Base-by-base conservation (phyloP, 2,888 invertebrate genomes). In the Drosophila fulvimacula region DNA sequence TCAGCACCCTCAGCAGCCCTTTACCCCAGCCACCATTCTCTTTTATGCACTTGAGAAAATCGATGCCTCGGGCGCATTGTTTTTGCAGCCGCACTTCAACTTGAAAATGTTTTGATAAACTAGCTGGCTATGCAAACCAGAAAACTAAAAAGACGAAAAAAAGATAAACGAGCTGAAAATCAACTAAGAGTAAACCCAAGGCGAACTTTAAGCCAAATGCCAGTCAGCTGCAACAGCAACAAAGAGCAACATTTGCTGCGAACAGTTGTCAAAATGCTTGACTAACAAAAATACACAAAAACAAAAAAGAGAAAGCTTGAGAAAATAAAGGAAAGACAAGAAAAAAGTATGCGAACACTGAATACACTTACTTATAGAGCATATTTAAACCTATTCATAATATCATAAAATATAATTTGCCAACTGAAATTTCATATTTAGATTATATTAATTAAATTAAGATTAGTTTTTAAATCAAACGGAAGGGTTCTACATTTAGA, bases 81-180 rank as follows among this genome's bases (percentile, higher is more conserved):
- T 88, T 86, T 88, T 86, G 68, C 74, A 81, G 84, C 88, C 83
- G 89, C 83, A 81, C 87, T 86, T 81, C 76, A 76, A 88, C 81
- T 88, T 84, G 81, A 86, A 85, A 82, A 83, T 88, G 88, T 84
- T 84, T 86, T 83, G 81, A 88, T 83, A 83, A 88, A 83, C 87
- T 87, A 76, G 79, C 79, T 79, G 60, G 63, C 71, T 76, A 85
- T 80, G 86, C 83, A 82, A 85, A 83, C 63, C 53, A 68, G 57
- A 68, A 48, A 70, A 62, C 42, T 53, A 17, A 30, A 30, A 51
- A 34, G 21, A 34, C 15, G 7, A 32, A 27, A 58, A 38, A 10
- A 32, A 13, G 27, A 46, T 27, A 46, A 56, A 5, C 11, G 36
- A 17, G 32, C 21, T 21, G 19, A 55, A 24, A 39, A 57, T 39